Evolutionary conservation across 37 sponge, comb jelly and placozoan genomes (phyloP), one percentile per base, ranked within the genome.

Genomic region (Diacarnus erythraeanus): DNA sequence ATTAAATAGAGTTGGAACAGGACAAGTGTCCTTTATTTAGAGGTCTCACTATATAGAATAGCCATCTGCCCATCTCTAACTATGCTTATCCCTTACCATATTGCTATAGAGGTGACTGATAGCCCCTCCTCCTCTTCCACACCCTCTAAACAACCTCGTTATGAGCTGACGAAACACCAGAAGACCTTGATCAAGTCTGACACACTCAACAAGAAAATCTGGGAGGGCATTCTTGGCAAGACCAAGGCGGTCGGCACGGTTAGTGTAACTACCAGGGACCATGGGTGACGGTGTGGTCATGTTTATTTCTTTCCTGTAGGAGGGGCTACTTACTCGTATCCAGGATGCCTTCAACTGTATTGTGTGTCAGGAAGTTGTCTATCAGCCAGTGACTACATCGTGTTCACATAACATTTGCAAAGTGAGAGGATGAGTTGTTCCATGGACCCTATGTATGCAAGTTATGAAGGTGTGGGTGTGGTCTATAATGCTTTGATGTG

Each of bases 351-450:
- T 95, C 61, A 75, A 51, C 34, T 95, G 96, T 68, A 91, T 95
- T 27, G 88, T 87, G 41, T 95, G 96, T 77, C 89, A 88, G 63
- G 96, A 95, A 65, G 38, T 95, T 33, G 92, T 95, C 38, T 82
- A 78, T 65, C 86, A 92, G 26, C 96, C 96, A 4, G 83, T 95
- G 39, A 87, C 92, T 26, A 92, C 96, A 0, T 47, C 85, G 9
- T 95, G 96, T 59, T 30, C 69, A 5, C 96, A 95, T 74, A 91
- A 83, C 72, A 70, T 95, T 18, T 95, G 96, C 81, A 84, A 88
- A 81, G 93, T 88, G 42, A 75, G 41, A n/a, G n/a, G n/a, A n/a
- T n/a, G n/a, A n/a, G n/a, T n/a, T n/a, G n/a, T n/a, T n/a, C n/a
- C n/a, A n/a, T n/a, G n/a, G n/a, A n/a, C n/a, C n/a, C n/a, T n/a